Evolutionary conservation across 2,797 vertebrate genomes (phyloP).

Genomic region (Halcyon chelicuti): DNA sequence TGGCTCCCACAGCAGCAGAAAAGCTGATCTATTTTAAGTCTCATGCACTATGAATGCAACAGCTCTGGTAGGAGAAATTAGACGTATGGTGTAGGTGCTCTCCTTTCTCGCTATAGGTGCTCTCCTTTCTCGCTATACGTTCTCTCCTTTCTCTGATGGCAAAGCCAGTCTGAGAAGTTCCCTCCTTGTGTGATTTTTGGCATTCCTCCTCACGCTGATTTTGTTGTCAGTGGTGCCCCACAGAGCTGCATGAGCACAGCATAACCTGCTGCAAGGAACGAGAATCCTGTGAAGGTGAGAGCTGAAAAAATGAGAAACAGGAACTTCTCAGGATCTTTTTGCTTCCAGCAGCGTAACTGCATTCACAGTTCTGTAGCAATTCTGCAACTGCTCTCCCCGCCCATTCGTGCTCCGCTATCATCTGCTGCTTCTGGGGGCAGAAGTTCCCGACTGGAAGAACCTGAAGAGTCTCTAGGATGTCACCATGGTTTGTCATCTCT

Average conservation of each 20-base stretch:
- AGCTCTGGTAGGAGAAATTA: not conserved
- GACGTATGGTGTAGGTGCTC: rapidly evolving
- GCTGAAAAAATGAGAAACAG: not conserved
- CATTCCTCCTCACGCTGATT: not conserved
- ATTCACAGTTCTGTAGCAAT: not conserved
- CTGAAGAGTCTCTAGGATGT: not conserved
- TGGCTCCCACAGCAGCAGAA: not conserved
- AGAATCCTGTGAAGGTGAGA: not conserved
- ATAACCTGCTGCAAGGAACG: not conserved
- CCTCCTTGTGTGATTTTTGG: not conserved
- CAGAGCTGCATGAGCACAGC: not conserved
- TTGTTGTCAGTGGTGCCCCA: not conserved
- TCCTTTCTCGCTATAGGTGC: not conserved
- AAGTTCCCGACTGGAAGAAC: not conserved
- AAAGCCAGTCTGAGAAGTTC: not conserved
- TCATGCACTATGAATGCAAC: not conserved
- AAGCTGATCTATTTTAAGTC: not conserved
- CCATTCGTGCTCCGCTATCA: not conserved
- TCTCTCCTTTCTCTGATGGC: not conserved
- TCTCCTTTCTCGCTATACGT: not conserved
- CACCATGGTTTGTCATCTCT: not conserved
- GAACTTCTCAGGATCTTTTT: not conserved
- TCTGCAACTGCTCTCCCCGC: not conserved
- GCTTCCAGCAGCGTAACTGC: not conserved
- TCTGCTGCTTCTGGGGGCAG: not conserved